Conservation (phyloP, 2,888 invertebrate species). For the Tortricodes alternella region DNA sequence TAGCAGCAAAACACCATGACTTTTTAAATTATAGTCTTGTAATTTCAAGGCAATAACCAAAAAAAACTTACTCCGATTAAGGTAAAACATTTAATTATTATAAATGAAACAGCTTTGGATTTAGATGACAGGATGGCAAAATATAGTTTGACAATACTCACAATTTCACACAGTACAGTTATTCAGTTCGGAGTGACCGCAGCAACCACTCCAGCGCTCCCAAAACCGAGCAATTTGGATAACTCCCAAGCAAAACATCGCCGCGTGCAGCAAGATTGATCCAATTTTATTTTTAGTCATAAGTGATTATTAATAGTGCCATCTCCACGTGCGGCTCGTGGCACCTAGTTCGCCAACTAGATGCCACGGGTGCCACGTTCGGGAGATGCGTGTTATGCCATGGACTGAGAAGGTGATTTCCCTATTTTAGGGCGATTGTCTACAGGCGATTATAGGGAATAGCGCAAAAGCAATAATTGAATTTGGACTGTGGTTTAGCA, state of each 20-base stretch:
- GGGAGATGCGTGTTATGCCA: not conserved
- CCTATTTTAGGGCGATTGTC: not conserved
- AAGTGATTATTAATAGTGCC: not conserved
- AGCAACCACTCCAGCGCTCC: not conserved
- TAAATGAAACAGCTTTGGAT: no score
- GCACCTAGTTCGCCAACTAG: not conserved
- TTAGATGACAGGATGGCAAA: no score
- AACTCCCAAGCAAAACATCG: not conserved
- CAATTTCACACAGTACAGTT: no score
- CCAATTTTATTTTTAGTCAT: conserved; percentile 1
- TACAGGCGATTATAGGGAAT: not conserved
- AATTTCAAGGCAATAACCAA: no score
- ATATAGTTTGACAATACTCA: no score
- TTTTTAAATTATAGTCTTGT: no score
- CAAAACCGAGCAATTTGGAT: not conserved
- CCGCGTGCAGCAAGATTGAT: not conserved
- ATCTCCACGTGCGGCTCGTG: not conserved
- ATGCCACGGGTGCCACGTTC: not conserved
- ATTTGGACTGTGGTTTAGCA: no score
- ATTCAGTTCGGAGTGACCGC: no score
- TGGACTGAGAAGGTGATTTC: not conserved
- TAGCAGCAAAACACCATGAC: no score
- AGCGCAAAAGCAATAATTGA: no score
- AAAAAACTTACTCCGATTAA: no score
- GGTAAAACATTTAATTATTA: no score